Conservation (phyloP, 1,140 invertebrate species). For the Ceratoteleas bidentatus region DNA sequence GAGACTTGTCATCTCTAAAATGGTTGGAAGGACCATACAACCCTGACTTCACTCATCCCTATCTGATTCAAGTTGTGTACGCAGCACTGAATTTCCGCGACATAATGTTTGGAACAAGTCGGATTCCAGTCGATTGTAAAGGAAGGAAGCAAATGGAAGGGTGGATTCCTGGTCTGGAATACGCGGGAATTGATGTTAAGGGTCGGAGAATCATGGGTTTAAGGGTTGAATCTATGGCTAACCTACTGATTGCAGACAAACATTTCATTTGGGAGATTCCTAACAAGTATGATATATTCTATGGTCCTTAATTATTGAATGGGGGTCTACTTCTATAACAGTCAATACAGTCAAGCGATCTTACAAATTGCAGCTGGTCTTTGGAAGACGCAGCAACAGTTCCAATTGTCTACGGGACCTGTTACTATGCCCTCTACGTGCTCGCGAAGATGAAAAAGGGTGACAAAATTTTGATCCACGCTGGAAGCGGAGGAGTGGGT, state of each 20-base stretch:
- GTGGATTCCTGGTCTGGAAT: background rate
- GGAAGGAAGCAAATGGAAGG: background rate
- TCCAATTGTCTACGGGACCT: background rate
- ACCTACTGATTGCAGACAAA: too few relatives aligned
- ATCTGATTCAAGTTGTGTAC: background rate
- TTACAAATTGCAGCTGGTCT: background rate
- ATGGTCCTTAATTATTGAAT: too few relatives aligned
- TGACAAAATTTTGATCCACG: background rate
- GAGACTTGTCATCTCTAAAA: background rate
- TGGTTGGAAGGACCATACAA: background rate
- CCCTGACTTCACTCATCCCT: background rate
- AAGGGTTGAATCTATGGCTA: background rate
- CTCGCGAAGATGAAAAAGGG: background rate
- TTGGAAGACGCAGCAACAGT: background rate
- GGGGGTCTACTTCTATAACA: too few relatives aligned
- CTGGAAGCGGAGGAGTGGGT: background rate
- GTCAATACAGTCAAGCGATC: too few relatives aligned
- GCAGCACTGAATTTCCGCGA: background rate
- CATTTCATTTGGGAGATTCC: too few relatives aligned
- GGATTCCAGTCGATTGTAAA: background rate
- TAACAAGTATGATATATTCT: too few relatives aligned
- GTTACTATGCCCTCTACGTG: background rate
- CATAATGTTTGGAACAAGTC: background rate
- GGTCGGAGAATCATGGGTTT: background rate
- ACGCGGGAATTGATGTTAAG: background rate